Base-by-base conservation (phyloP, 2,113 vertebrate species). In the Lipotes vexillifer region DNA sequence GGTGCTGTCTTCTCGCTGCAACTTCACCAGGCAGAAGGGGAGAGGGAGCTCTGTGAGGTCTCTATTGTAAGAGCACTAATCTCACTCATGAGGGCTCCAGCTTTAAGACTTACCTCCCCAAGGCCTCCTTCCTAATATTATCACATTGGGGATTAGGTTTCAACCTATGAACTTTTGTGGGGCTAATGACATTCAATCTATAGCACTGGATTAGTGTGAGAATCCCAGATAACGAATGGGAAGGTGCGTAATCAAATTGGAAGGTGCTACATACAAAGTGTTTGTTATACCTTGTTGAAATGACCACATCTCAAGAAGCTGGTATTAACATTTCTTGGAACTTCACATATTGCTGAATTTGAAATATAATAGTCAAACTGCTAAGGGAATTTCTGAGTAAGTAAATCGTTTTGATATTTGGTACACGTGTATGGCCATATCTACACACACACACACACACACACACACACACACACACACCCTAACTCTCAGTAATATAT, bases 391-490 rank as follows among this genome's bases (percentile, higher is more conserved):
- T 85, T n/a, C 18, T 63, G 31, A 91, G n/a, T 33, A 88, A 92
- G 3, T 85, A 18, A 72, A 33, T 49, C 23, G 0, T 88, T 74
- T 85, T 83, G 33, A 44, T 78, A 72, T 82, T 61, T 83, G 55
- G 18, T 29, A 44, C 20, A 25, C 5, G 18, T 71, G n/a, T 38
- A 66, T 8, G 36, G 59, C 49, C 13, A 31, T 4, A 36, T n/a
- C 23, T 25, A 52, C 0, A 46, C 6, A 71, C 14, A 31, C 2
- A 7, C 9, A 31, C 1, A 46, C 4, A 49, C 12, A 27, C 3
- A 11, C 10, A 33, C 0, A 55, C 0, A 33, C 7, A 69, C 6
- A n/a, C 4, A 14, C 13, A 31, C 0, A 33, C 25, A 31, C 4
- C 11, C 36, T 80, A 57, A 44, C 1, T 52, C 63, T 97, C 36